Evolutionary conservation across 2,797 vertebrate genomes (phyloP), one percentile per base, ranked within the genome.

Genomic region (Anabacerthia variegaticeps): DNA sequence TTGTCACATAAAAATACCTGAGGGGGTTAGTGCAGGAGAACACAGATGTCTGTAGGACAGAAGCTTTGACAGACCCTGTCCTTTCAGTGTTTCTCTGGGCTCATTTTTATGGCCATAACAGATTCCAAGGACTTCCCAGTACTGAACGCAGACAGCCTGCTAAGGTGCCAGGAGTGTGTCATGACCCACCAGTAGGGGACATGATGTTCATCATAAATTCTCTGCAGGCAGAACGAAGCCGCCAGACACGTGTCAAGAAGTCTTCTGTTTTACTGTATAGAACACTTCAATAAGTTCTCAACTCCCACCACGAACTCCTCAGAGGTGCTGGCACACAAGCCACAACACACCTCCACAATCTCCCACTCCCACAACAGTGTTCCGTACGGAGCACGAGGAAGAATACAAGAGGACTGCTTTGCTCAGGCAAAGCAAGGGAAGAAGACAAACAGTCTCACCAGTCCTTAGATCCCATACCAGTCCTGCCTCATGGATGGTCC

Each of bases 231-330:
- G 36, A 69, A 63, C 43, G 63, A 44, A 76, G 36, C n/a, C 27
- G 63, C 23, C 5, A 6, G 32, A 37, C 36, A 28, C 0, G 0
- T 15, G 37, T 37, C 43, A 71, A n/a, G 49, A 63, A 21, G 28
- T 65, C 37, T 55, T 55, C 44, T 56, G 16, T 26, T 51, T 44
- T 15, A n/a, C 43, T 34, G 10, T 19, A 22, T 51, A 58, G 49
- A 32, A 54, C 43, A 39, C 51, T 39, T 44, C 32, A 16, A 32
- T 54, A 56, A 24, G 32, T 44, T 83, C 41, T 44, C 49, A 56
- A 1, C 16, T 51, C 28, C 32, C 23, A 51, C 13, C 27, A 69
- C 11, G 21, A 49, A 51, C 16, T 56, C 43, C 32, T 49, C 32
- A 43, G 55, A 63, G 32, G 13, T 49, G 27, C 36, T 43, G 43